Base-by-base conservation (phyloP, 2,888 invertebrate species). In the Agonopterix arenella region DNA sequence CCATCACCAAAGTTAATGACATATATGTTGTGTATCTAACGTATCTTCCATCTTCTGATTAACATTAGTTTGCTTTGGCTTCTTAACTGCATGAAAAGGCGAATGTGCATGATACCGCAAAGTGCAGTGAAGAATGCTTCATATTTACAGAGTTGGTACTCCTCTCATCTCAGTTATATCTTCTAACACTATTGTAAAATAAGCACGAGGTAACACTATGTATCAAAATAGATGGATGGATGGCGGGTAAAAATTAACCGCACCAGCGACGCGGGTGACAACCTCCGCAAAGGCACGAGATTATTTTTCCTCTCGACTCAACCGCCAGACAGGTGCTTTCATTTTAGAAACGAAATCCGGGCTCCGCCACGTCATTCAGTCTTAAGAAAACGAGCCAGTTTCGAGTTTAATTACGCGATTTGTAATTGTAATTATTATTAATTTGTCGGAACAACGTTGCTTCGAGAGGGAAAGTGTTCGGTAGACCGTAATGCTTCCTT, bases 401-500 rank as follows among this genome's bases (percentile, higher is more conserved):
- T 65, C 62, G 55, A 56, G 54, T 59, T 69, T 68, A 60, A 62
- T 66, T 72, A 45, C 52, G 49, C 38, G 45, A 66, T 64, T 66
- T 68, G 65, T 70, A 69, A 70, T 66, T 62, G 66, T 65, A 70
- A 74, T 73, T 45, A 49, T 53, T 47, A 66, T 49, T 43, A 40
- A 54, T 52, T 60, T 59, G 64, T 66, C 70, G 73, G 76, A 73
- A 28, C 28, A 28, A 28, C 28, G 28, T 28, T 80, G 70, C 72
- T 55, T 58, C 63, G 75, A 82, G 76, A 84, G 84, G 81, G 88
- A 89, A 89, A 88, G 86, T 83, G 75, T 64, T 70, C 78, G 66
- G 60, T 74, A 67, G 75, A 79, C 61, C 80, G 77, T 72, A 60
- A 60, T 67, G 68, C 70, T 82, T 80, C 82, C 83, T 75, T 63